These are phyloP conservation scores for Drosophila chauvacae DNA, from an alignment of 1,140 invertebrate genomes.

Conservation along the genomic window DNA sequence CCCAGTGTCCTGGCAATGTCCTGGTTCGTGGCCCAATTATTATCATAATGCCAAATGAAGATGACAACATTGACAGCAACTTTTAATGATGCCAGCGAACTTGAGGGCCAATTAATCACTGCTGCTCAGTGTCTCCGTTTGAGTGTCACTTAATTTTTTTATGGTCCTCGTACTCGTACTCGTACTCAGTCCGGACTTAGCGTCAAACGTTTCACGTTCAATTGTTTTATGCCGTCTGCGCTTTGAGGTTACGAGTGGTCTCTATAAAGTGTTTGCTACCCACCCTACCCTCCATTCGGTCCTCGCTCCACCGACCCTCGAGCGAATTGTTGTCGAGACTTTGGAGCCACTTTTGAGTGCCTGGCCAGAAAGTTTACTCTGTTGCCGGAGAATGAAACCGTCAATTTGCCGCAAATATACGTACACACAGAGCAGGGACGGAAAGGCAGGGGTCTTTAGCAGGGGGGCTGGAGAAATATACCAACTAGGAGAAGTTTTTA, in stretches of 20 bases:
- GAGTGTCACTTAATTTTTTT: conserved; percentile 79
- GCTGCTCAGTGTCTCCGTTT: conserved; percentile 34
- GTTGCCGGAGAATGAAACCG: conserved; percentile 50
- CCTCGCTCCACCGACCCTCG: not conserved
- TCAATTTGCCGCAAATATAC: conserved; percentile 69
- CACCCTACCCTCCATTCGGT: not conserved
- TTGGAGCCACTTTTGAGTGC: conserved; percentile 58
- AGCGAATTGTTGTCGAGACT: conserved; percentile 58
- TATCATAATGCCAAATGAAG: conserved; percentile 81
- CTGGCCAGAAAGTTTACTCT: conserved; percentile 56
- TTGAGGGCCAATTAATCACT: conserved; percentile 77
- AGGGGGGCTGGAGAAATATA: conserved; percentile 8
- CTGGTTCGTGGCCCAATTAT: conserved; percentile 67
- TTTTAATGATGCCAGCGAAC: conserved; percentile 72
- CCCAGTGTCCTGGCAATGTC: conserved; percentile 22
- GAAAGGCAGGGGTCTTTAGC: conserved; percentile 1
- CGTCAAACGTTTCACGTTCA: conserved; percentile 65
- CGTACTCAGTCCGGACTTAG: conserved; percentile 41
- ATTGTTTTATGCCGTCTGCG: conserved; percentile 79
- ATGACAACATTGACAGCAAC: conserved; percentile 73
- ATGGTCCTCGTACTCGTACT: conserved; percentile 46
- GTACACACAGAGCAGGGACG: conserved; percentile 12
- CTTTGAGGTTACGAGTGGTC: conserved; percentile 63
- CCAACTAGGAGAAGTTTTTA: conserved; percentile 65
- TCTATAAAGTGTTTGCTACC: conserved; percentile 41